These are phyloP conservation scores for Chlorodrepanis virens DNA, from an alignment of 2,113 vertebrate genomes.

Conservation along the genomic window DNA sequence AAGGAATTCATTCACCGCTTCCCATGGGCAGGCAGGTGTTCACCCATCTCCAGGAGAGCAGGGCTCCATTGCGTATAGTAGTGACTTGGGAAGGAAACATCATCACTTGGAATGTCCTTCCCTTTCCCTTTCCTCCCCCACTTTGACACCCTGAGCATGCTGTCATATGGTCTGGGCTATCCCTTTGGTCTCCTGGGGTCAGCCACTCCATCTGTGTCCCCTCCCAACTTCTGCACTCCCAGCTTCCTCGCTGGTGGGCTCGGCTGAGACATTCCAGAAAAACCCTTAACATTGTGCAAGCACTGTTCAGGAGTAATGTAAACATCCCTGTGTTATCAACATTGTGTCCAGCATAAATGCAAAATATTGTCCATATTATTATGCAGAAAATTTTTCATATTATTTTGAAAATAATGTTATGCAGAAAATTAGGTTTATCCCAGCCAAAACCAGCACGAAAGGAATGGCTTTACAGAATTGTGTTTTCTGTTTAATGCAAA, in stretches of 20 bases:
- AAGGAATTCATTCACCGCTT: not conserved
- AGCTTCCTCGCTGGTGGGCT: rapidly evolving
- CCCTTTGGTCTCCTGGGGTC: not conserved
- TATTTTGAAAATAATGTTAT: not conserved
- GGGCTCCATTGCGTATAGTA: not conserved
- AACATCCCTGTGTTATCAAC: not conserved
- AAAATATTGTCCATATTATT: not conserved
- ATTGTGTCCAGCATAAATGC: not conserved
- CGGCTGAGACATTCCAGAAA: not conserved
- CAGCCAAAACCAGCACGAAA: not conserved
- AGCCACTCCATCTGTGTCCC: not conserved
- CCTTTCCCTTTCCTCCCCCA: not conserved
- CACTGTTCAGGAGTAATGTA: not conserved
- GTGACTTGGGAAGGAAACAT: not conserved
- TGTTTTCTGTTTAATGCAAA: not conserved
- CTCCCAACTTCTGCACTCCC: not conserved
- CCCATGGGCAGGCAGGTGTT: not conserved
- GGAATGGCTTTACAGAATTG: not conserved
- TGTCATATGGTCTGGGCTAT: no score
- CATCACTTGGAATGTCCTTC: not conserved
- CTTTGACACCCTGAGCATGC: not conserved
- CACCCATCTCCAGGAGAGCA: not conserved
- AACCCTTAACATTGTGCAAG: not conserved
- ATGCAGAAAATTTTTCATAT: not conserved
- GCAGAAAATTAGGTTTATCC: not conserved